Base-by-base conservation (phyloP, 2,797 vertebrate species). In the Enoplosus armatus region DNA sequence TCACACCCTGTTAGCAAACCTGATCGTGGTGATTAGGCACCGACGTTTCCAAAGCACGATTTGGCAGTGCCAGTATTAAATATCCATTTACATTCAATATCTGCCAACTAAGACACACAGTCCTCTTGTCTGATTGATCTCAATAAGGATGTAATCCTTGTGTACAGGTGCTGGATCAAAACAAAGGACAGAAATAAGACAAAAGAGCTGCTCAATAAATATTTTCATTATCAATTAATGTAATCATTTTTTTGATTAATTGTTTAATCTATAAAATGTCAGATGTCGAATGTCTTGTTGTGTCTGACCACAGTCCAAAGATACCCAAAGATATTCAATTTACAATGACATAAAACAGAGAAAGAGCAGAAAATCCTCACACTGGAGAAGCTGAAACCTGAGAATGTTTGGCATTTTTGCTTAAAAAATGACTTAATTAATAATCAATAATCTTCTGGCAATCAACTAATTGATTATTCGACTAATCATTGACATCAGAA, bases 1-100 rank as follows among this genome's bases (percentile, higher is more conserved):
- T 41, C 65, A 61, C 47, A 41, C 64, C 43, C 31, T 64, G 27
- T 48, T 10, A 41, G 29, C 18, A 77, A 69, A 70, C 33, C 20
- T 22, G 41, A 35, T 47, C 0, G 2, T 24, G 14, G 43, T 63
- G 63, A 82, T 63, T 22, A 43, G 37, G 24, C 24, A 27, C 37
- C 48, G 5, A 41, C 0, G 39, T 54, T 60, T 39, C 15, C 16
- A 39, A 31, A 51, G 20, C 12, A 11, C 1, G 14, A 37, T 14
- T 37, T 37, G 24, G n/a, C 8, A 39, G 18, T 72, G 18, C 56
- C 39, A 31, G 35, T 18, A 20, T 22, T 43, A 53, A 29, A 24
- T 35, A 14, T 6, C 56, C 16, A 6, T 37, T 37, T 29, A 29
- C 29, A 16, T 39, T 22, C 47, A 53, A 41, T 22, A 29, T 45